Evolutionary conservation across 2,888 invertebrate species (phyloP).

Genomic region (Chymomyza caudatula): DNA sequence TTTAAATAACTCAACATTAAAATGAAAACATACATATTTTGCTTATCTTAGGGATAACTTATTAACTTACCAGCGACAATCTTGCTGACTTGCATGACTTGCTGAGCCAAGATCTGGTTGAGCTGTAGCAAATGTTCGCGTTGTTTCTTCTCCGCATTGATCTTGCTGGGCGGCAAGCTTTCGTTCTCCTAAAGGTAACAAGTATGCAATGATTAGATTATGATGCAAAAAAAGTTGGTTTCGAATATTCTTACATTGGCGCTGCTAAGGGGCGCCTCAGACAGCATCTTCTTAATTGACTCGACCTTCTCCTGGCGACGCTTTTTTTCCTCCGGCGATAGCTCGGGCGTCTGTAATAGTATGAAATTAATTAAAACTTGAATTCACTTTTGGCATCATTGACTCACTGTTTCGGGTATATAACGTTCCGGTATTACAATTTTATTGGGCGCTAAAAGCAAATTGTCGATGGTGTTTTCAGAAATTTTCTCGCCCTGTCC

Average conservation of each 20-base stretch:
- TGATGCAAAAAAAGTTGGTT: not conserved
- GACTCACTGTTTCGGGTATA: slow-evolving; percentile 88
- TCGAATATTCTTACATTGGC: slow-evolving; percentile 71
- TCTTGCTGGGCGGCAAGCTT: slow-evolving; percentile 83
- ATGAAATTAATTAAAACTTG: not conserved
- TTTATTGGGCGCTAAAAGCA: slow-evolving; percentile 92
- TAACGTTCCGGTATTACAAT: slow-evolving; percentile 95
- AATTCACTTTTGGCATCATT: not conserved
- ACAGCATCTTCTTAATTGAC: slow-evolving; percentile 93
- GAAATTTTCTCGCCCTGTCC: slow-evolving; percentile 79
- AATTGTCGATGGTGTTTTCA: slow-evolving; percentile 89
- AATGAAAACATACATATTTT: not conserved
- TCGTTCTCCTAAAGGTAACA: slow-evolving; percentile 59
- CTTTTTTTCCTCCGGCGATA: slow-evolving; percentile 90
- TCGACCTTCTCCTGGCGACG: slow-evolving; percentile 92
- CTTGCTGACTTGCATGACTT: slow-evolving; percentile 97
- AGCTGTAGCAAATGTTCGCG: slow-evolving; percentile 92
- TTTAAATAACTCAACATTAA: slow-evolving; percentile 33
- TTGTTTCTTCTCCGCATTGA: slow-evolving; percentile 90
- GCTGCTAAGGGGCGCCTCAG: slow-evolving; percentile 81
- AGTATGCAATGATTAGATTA: not conserved
- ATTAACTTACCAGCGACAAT: slow-evolving; percentile 91
- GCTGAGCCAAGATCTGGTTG: slow-evolving; percentile 94
- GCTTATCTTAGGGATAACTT: not conserved
- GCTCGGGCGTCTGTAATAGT: slow-evolving; percentile 84